Base-by-base conservation (phyloP, 2,888 invertebrate species). In the Chouioia cunea region DNA sequence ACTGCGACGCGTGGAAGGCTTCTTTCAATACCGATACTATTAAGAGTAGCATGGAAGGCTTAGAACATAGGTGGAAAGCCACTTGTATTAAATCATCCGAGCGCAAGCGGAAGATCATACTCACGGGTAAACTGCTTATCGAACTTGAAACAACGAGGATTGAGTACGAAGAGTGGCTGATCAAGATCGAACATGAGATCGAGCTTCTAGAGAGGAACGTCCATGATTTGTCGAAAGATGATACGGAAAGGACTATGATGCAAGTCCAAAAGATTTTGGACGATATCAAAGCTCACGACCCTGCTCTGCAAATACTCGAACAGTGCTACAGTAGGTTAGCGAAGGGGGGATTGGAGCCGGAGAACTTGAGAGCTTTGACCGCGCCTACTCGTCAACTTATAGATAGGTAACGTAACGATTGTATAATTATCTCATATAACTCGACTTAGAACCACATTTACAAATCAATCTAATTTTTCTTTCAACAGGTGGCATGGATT, bases 61-160 rank as follows among this genome's bases (percentile, higher is more conserved):
- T 95, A 14, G 94, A 94, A 78, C 91, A 90, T 80, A 90, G 94
- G 74, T 95, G 95, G 95, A 93, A 92, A 78, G 89, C 89, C 53
- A 91, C 94, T 1, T 94, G 94, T 79, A 90, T 90, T 2, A 88
- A 90, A 80, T 93, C 93, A 0, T 90, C 92, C 6, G 92, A 92
- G 66, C 88, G 92, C 2, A 93, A 93, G 82, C 88, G 90, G 0
- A 90, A 90, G 69, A 92, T 94, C 69, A 83, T 90, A 1, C 84
- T 86, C 52, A 87, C 89, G 0, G 92, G 91, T 90, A 88, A 89
- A 71, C 79, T 90, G 6, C 80, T 92, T 15, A 88, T 89, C 76
- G 89, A 91, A 70, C 84, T 92, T 2, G 84, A 89, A 12, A 87
- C 87, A 62, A 78, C 88, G n/a, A 89, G 88, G 62, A 81, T 80